Conservation (phyloP, 2,113 vertebrate genomes). For the Xiphorhynchus elegans region DNA sequence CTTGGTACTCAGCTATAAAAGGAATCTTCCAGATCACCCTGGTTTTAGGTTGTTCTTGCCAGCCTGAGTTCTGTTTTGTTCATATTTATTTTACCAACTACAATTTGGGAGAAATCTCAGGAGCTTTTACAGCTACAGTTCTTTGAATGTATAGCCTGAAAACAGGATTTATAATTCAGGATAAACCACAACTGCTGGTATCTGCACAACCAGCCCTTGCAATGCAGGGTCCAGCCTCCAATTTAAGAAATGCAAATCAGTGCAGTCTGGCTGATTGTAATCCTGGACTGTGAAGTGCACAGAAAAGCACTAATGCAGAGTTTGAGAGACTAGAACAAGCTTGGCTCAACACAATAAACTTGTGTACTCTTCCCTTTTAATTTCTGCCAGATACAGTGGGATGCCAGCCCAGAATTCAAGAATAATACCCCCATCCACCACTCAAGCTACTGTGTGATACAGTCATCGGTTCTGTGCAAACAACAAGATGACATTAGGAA, state of each 20-base stretch:
- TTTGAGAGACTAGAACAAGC: neutral
- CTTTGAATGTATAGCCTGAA: neutral
- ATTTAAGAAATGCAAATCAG: neutral
- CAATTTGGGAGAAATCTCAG: neutral
- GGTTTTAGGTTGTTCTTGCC: neutral
- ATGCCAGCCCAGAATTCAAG: neutral
- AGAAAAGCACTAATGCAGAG: neutral
- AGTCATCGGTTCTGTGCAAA: neutral
- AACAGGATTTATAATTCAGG: neutral
- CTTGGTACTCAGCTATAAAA: neutral
- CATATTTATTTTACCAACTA: neutral
- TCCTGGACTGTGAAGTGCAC: neutral
- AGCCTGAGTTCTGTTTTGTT: neutral
- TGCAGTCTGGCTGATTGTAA: neutral
- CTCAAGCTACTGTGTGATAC: neutral
- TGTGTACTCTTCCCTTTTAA: neutral
- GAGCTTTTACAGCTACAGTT: neutral
- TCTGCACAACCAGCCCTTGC: neutral
- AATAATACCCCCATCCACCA: accelerated
- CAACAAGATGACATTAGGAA: neutral
- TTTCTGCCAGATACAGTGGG: neutral
- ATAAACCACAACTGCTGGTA: neutral
- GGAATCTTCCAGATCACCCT: neutral
- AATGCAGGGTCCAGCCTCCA: neutral
- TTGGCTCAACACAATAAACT: neutral